These are phyloP conservation scores for Bungarus multicinctus DNA, from an alignment of 2,113 vertebrate species.

Conservation along the genomic window DNA sequence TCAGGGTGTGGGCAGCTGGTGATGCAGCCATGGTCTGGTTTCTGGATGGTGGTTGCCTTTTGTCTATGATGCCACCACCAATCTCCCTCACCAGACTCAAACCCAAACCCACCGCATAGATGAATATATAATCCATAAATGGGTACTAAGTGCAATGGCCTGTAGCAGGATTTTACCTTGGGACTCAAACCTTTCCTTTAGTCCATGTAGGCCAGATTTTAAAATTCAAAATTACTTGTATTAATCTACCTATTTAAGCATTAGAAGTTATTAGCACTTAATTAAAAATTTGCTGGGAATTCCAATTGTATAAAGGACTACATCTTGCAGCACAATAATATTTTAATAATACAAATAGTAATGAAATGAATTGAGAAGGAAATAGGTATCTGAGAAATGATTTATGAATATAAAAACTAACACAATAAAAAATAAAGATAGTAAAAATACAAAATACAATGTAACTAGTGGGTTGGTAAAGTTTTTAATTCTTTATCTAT, in stretches of 20 bases:
- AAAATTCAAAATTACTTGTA: conserved; percentile 5
- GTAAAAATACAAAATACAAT: neutral
- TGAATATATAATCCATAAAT: too few relatives aligned
- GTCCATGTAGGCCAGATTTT: neutral
- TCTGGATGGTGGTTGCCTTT: too few relatives aligned
- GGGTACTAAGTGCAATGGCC: neutral
- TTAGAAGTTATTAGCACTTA: conserved; percentile 18
- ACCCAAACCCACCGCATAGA: too few relatives aligned
- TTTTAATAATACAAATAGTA: conserved; percentile 17
- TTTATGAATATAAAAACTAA: neutral
- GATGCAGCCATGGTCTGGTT: too few relatives aligned
- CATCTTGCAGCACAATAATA: neutral
- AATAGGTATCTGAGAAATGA: neutral
- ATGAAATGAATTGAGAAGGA: neutral
- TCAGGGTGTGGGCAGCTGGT: too few relatives aligned
- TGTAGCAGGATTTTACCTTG: conserved; percentile 9
- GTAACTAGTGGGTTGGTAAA: neutral
- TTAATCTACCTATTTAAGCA: conserved; percentile 20
- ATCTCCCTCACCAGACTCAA: too few relatives aligned
- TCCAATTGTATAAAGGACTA: conserved; percentile 9
- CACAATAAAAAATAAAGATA: neutral
- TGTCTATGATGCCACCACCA: too few relatives aligned
- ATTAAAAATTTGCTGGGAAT: conserved; percentile 21
- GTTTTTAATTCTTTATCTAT: neutral
- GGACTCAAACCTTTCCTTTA: conserved; percentile 11